Conservation (phyloP, 2,888 invertebrate species). For the Terebella lapidaria region DNA sequence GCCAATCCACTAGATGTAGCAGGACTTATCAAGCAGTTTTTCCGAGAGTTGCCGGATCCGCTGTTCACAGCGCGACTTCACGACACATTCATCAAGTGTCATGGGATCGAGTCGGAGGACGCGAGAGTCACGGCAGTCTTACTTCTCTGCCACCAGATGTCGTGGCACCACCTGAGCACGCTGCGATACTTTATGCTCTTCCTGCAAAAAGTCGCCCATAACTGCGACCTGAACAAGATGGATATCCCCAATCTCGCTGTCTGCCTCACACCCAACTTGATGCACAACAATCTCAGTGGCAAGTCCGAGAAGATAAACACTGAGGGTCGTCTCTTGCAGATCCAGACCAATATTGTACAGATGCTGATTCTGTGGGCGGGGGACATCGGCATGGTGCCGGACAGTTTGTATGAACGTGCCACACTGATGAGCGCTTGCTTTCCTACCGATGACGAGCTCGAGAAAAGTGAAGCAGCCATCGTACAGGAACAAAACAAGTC, state of each 20-base stretch:
- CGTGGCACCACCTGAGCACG: constrained; percentile 71
- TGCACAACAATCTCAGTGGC: constrained; percentile 61
- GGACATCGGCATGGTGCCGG: constrained; percentile 69
- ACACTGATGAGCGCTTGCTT: constrained; percentile 37
- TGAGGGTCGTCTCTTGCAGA: constrained; percentile 41
- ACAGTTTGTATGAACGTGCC: constrained; percentile 56
- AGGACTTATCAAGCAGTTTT: constrained; percentile 77
- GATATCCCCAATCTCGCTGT: constrained; percentile 76
- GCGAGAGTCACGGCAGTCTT: constrained; percentile 62
- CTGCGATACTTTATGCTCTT: constrained; percentile 74
- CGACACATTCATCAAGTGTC: constrained; percentile 65
- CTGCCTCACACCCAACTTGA: constrained; percentile 78
- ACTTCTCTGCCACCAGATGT: constrained; percentile 67
- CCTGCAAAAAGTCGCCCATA: constrained; percentile 66
- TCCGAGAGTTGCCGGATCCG: constrained; percentile 79
- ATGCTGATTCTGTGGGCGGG: constrained; percentile 74
- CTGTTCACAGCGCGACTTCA: constrained; percentile 71
- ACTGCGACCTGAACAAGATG: constrained; percentile 75
- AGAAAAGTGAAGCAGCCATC: constrained; percentile 30
- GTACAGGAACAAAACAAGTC: constrained; percentile 22
- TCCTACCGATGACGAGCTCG: constrained; percentile 40
- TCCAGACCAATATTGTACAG: constrained; percentile 56
- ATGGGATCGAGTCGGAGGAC: constrained; percentile 43
- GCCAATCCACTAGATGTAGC: constrained; percentile 77
- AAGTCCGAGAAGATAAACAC: constrained; percentile 40